These are phyloP conservation scores for Steromphala cineraria DNA, from an alignment of 2,888 invertebrate species.

Conservation along the genomic window DNA sequence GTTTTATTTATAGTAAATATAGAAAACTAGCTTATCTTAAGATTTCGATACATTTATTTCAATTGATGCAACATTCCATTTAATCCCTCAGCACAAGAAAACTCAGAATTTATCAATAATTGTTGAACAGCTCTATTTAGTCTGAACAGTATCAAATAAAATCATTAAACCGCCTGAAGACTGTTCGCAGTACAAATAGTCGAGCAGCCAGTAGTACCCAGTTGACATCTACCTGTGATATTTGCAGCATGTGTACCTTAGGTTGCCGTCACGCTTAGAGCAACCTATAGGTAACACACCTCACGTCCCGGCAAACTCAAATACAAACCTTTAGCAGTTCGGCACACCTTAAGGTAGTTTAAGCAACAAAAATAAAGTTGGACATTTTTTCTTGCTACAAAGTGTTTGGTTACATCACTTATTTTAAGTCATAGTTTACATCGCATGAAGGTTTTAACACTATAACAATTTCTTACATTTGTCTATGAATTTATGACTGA, in stretches of 20 bases:
- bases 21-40: too few species aligned
- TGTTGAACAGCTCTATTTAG: too few species aligned
- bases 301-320: constrained; percentile 5
- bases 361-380: constrained; percentile 3
- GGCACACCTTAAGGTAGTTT: not conserved
- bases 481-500: too few species aligned
- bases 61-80: too few species aligned
- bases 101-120: too few species aligned
- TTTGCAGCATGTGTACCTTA: not conserved
- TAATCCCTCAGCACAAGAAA: too few species aligned
- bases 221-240: constrained; percentile 1
- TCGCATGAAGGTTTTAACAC: too few species aligned
- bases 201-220: not conserved
- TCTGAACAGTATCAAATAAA: not conserved
- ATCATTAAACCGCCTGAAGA: not conserved
- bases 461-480: too few species aligned
- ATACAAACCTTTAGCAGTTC: not conserved
- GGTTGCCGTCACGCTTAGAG: not conserved
- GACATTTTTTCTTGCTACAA: not conserved
- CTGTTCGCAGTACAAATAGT: not conserved
- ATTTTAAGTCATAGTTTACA: too few species aligned
- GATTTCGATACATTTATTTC: too few species aligned
- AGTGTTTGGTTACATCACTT: too few species aligned
- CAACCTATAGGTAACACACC: not conserved
- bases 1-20: too few species aligned